Evolutionary conservation across 1,140 invertebrate species (phyloP).

Genomic region (Pemphigus obesinymphae): DNA sequence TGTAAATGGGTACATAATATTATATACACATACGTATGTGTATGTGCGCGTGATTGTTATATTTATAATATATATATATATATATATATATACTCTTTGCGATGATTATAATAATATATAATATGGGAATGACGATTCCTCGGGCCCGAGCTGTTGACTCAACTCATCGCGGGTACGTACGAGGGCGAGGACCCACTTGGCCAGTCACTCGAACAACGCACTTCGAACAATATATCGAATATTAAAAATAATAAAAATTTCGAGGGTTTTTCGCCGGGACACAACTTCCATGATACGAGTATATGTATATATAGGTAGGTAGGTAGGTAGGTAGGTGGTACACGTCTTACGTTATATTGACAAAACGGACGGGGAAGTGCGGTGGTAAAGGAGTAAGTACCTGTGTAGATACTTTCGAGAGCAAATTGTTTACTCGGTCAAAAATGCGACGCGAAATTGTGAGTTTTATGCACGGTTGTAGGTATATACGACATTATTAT

Average conservation of each 20-base stretch:
- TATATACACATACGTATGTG: neutral
- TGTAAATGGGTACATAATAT: too few species aligned
- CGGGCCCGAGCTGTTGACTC: slow-evolving; percentile 4
- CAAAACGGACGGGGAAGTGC: neutral
- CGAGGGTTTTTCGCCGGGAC: neutral
- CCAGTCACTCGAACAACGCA: slow-evolving; percentile 24
- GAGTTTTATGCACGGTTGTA: neutral
- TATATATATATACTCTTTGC: neutral
- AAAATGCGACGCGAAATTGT: neutral
- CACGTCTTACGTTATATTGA: neutral
- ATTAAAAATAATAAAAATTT: slow-evolving; percentile 19
- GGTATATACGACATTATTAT: too few species aligned
- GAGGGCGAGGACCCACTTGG: neutral
- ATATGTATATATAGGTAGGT: too few species aligned
- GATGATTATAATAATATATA: too few species aligned
- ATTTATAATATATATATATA: neutral
- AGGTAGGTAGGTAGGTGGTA: too few species aligned
- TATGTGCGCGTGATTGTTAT: neutral
- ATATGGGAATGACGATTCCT: slow-evolving; percentile 13
- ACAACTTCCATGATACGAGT: too few species aligned
- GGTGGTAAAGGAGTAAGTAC: too few species aligned
- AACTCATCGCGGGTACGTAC: too few species aligned
- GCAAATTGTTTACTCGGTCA: neutral
- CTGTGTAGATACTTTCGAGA: neutral
- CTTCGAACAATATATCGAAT: slow-evolving; percentile 13